These are phyloP conservation scores for Microtus californicus DNA, from an alignment of 2,797 vertebrate genomes.

Conservation along the genomic window DNA sequence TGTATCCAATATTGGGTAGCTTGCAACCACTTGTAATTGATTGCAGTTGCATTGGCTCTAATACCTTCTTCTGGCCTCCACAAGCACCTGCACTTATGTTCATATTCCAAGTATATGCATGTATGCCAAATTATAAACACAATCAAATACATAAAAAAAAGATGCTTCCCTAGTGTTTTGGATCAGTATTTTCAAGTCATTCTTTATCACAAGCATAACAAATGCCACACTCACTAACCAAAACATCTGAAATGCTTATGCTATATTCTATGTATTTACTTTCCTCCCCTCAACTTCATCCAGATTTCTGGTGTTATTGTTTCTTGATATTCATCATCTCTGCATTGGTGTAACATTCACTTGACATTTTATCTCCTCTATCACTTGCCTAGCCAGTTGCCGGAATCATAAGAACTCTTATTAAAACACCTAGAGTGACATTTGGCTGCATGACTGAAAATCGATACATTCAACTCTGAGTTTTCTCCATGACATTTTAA, in stretches of 20 bases:
- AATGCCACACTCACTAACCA: not conserved
- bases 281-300: not conserved
- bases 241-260: not conserved
- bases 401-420: not conserved
- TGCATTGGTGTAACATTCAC: not conserved
- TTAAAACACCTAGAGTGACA: not conserved
- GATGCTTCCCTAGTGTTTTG: not conserved
- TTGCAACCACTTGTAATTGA: not conserved
- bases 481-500: constrained; percentile 10
- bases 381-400: not conserved
- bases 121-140: not conserved
- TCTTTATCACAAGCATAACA: not conserved
- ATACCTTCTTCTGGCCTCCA: not conserved
- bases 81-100: not conserved
- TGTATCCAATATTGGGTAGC: not conserved
- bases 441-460: not conserved
- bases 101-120: not conserved
- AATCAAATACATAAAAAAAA: not conserved
- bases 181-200: not conserved
- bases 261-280: not conserved
- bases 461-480: not conserved
- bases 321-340: not conserved
- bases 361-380: not conserved
- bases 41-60: not conserved
- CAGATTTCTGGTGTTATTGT: not conserved